Percentiles rank a stretch among this genome's conserved stretches.
phyloP scores from a whole-genome alignment of 2,797 vertebrate genomes.

The Euphonia xanthogaster region DNA sequence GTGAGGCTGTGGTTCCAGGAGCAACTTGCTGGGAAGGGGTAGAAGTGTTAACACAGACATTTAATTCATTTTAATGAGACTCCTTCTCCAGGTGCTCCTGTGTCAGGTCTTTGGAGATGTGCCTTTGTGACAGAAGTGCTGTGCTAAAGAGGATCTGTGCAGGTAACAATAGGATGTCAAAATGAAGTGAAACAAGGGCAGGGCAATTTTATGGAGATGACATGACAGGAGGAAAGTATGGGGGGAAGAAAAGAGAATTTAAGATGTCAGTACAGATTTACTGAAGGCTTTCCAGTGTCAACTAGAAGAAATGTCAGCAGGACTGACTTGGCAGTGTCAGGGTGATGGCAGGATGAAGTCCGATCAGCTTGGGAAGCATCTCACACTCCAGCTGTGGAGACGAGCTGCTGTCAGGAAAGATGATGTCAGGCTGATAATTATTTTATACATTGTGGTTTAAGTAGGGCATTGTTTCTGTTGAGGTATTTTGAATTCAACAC shows the following conservation, averaged over 20 bases:
- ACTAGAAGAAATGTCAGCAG: conserved; percentile 21
- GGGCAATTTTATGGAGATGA: conserved; percentile 61
- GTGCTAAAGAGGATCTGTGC: neutral
- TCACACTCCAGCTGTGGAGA: neutral
- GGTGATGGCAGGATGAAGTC: conserved; percentile 54
- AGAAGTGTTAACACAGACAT: neutral
- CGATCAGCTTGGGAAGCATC: neutral
- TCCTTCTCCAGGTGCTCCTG: neutral
- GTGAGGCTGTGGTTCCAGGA: neutral
- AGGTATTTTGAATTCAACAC: conserved; percentile 36
- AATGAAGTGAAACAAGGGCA: conserved; percentile 63
- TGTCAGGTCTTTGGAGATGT: conserved; percentile 42
- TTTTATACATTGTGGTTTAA: conserved; percentile 30
- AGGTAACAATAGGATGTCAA: conserved; percentile 57
- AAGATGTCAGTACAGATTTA: conserved; percentile 63
- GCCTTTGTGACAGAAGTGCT: conserved; percentile 25
- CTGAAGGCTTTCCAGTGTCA: conserved; percentile 55
- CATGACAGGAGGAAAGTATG: conserved; percentile 40
- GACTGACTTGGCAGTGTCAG: conserved; percentile 15
- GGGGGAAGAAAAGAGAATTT: neutral
- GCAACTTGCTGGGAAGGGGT: neutral
- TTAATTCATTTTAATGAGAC: conserved; percentile 53
- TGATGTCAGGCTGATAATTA: conserved; percentile 44
- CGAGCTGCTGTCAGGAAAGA: conserved; percentile 11
- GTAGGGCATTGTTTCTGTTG: conserved; percentile 30